Base-by-base conservation (phyloP, 1,140 invertebrate genomes). In the Drosophila nebulosa region DNA sequence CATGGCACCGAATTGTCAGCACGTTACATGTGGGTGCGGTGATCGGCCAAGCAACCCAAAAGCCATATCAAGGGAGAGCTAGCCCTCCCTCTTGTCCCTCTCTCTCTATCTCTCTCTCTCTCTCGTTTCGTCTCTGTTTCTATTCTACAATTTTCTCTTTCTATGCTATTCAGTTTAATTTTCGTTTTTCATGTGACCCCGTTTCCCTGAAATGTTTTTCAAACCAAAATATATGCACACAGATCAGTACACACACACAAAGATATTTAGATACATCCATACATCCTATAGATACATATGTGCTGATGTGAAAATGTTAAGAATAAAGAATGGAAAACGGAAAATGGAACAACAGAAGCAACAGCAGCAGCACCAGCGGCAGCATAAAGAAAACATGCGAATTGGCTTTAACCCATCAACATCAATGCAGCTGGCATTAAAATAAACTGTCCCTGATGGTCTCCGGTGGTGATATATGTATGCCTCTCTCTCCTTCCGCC, bases 161-260 rank as follows among this genome's bases (percentile, higher is more conserved):
- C 74, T 74, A 86, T 70, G 69, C 70, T 74, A 83, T 75, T 76
- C 18, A 88, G 86, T 85, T 85, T 86, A 81, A 81, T 85, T 86
- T 80, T 70, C 60, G 69, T 66, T 74, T 68, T 88, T 78, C 78
- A 74, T 86, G 78, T 85, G 81, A 86, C 81, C 81, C 83, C 81
- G 81, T 78, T 86, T 88, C 70, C 69, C 59, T 77, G 67, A 86
- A 86, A 86, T 86, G 81, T 81, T 85, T 46, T 85, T 85, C 66
- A 66, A 63, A 73, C 64, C 77, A 85, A 81, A 74, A 60, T 70
- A 74, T 65, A 46, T 51, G 61, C 39, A 46, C 39, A 21, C 7
- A 10, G 39, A 46, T 46, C 39, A 3, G 39, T 46, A 46, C 39
- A 21, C 21, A 14, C 35, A 36, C 36, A 59, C 62, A 16, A 36